Evolutionary conservation across 2,888 invertebrate genomes (phyloP).

Genomic region (Dione juno): DNA sequence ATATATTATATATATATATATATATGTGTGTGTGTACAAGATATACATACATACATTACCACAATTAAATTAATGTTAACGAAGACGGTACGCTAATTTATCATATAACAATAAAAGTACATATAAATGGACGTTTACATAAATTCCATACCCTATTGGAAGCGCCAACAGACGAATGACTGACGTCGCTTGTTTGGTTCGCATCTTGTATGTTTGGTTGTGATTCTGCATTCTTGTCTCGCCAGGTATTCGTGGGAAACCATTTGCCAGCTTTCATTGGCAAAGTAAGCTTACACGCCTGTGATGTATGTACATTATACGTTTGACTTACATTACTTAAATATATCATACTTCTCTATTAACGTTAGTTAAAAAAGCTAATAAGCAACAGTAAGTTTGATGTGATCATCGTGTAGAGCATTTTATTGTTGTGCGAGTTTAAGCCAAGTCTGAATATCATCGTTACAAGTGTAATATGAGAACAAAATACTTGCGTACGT

Average conservation of each 20-base stretch:
- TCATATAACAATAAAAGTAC: conserved; percentile 3
- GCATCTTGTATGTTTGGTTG: conserved; percentile 40
- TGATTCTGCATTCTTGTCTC: conserved; percentile 45
- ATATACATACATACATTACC: background rate
- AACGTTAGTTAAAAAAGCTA: background rate
- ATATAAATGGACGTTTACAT: conserved; percentile 16
- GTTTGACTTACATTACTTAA: conserved; percentile 1
- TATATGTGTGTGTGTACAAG: background rate
- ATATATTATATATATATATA: no score
- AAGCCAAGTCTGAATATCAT: conserved; percentile 8
- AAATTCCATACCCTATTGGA: conserved; percentile 56
- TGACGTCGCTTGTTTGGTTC: conserved; percentile 44
- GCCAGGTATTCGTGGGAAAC: conserved; percentile 43
- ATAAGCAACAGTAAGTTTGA: background rate
- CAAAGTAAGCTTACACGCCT: conserved; percentile 60
- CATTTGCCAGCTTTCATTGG: conserved; percentile 44
- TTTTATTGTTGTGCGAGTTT: background rate
- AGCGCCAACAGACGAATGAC: conserved; percentile 50
- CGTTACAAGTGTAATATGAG: background rate
- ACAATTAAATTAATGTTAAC: background rate
- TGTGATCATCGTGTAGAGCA: background rate
- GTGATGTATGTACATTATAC: conserved; percentile 53
- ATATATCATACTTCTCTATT: background rate
- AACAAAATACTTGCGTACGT: background rate
- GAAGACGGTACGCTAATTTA: background rate